These are phyloP conservation scores for Planococcus citri DNA, from an alignment of 1,140 invertebrate species.

Conservation along the genomic window DNA sequence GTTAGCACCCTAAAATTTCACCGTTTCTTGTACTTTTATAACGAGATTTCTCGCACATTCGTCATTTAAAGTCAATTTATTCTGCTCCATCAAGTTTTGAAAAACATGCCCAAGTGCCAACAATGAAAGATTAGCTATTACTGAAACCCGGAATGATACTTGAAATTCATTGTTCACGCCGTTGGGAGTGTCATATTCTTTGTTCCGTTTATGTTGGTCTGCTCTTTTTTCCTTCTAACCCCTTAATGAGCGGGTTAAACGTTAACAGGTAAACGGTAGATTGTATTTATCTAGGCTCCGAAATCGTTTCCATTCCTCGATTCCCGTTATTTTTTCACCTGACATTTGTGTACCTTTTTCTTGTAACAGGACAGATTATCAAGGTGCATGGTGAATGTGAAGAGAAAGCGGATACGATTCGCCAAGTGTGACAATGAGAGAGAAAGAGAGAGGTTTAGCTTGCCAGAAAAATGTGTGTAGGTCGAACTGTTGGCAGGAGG, in stretches of 20 bases:
- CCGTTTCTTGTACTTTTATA: neutral
- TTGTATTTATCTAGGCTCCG: neutral
- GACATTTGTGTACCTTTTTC: neutral
- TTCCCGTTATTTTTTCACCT: slow-evolving; percentile 6
- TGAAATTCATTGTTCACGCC: neutral
- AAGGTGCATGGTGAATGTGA: neutral
- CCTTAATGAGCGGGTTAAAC: slow-evolving; percentile 2
- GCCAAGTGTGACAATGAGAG: neutral
- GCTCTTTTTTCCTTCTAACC: neutral
- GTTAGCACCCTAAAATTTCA: neutral
- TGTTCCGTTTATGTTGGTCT: neutral
- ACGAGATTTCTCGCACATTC: neutral
- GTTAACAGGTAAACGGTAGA: neutral
- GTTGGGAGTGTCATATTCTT: neutral
- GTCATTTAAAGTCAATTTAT: neutral
- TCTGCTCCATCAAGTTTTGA: neutral
- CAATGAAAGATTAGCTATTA: slow-evolving; percentile 7
- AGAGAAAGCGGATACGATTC: neutral
- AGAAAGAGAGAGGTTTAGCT: too few relatives aligned
- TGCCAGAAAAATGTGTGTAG: too few relatives aligned
- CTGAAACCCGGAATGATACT: slow-evolving; percentile 2
- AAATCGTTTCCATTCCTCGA: neutral
- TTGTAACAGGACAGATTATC: neutral
- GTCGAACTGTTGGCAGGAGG: too few relatives aligned
- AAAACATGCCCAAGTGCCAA: neutral